Base-by-base conservation (phyloP, 1,140 invertebrate genomes). In the Sitodiplosis mosellana region DNA sequence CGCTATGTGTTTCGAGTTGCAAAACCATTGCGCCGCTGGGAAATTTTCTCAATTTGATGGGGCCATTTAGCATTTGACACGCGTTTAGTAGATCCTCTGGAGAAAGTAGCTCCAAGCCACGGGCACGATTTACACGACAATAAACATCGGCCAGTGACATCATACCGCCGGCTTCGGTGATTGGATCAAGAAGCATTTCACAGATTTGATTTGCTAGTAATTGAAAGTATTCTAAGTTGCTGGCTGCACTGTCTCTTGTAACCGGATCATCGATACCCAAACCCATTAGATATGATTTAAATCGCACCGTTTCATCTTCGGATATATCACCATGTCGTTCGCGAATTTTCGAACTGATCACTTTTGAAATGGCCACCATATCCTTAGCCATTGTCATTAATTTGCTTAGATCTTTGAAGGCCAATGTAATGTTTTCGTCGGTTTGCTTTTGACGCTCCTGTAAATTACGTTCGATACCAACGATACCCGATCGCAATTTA, bases 251-350 rank as follows among this genome's bases (percentile, higher is more conserved):
- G 59, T 89, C 81, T 61, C 88, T 77, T 0, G 93, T 97, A 0
- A 98, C 93, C 17, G 93, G 93, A 73, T 98, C 91, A 58, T 92
- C 87, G 52, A 99, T 93, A 56, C 94, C 94, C 53, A 99, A 74
- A 65, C 90, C 95, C 63, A 99, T 75, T 36, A 99, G 68, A 60
- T 98, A 94, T 0, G 91, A 87, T 64, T 97, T 95, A 58, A 99
- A 97, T 54, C 80, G 77, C 14, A 96, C 75, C 8, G 93, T 97
- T 70, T 99, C 95, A 72, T 98, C 94, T 63, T 96, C 90, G 11
- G 89, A 93, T 52, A 96, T 90, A 58, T 92, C 87, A 21, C 90
- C 92, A 72, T 95, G 87, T 59, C 85, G 88, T 56, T 94, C 88
- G 73, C 86, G 67, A 56, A 98, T 90, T 76, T 93, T 94, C 48